phyloP scores from a whole-genome alignment of 2,888 invertebrate genomes.

The Trypoxylon attenuatum region DNA sequence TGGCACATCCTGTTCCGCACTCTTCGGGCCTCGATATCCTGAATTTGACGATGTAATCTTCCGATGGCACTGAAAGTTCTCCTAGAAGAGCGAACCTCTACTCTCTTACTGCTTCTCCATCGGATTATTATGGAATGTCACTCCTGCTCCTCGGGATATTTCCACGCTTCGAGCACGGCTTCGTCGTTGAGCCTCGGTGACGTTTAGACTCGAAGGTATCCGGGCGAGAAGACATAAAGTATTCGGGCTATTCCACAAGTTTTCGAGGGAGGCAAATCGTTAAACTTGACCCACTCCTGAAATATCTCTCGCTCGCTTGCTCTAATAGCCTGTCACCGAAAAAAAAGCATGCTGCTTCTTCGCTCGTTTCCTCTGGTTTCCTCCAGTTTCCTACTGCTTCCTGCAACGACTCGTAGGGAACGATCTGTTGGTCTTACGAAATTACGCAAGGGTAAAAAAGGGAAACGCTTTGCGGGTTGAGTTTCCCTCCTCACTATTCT shows the following conservation, averaged over 20 bases:
- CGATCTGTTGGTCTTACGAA: slow-evolving; percentile 26
- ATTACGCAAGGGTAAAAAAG: slow-evolving; percentile 19
- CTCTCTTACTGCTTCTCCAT: not conserved
- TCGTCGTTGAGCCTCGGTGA: too few species aligned
- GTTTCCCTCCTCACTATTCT: slow-evolving; percentile 27
- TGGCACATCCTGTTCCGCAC: not conserved
- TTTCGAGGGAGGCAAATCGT: not conserved
- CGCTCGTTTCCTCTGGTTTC: not conserved
- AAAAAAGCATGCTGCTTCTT: not conserved
- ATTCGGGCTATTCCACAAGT: not conserved
- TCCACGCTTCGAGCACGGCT: too few species aligned
- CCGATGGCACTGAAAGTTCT: too few species aligned
- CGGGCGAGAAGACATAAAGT: not conserved
- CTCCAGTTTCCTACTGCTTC: not conserved
- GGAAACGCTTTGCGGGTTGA: not conserved
- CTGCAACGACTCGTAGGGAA: not conserved
- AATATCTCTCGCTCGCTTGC: slow-evolving; percentile 22
- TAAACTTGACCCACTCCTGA: slow-evolving; percentile 52
- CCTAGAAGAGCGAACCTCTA: too few species aligned
- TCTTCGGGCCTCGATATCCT: too few species aligned
- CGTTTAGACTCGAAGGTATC: not conserved
- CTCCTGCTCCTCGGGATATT: not conserved
- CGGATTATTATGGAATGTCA: too few species aligned
- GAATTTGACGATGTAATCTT: too few species aligned
- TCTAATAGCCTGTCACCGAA: slow-evolving; percentile 26